phyloP scores from a whole-genome alignment of 2,113 vertebrate species.

The Zapus hudsonius region DNA sequence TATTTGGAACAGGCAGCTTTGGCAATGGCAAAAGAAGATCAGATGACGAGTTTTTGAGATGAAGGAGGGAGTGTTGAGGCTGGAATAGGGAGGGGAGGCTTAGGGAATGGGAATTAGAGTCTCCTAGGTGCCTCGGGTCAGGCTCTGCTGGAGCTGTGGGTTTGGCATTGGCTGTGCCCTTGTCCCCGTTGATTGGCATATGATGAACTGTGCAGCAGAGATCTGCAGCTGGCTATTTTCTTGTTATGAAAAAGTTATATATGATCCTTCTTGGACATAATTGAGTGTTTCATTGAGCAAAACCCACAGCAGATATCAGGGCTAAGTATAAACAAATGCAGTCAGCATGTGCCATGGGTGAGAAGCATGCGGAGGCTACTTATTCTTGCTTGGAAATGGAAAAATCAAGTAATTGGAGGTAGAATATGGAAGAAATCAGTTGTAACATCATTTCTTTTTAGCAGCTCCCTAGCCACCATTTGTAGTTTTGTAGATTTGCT shows the following conservation, averaged over 20 bases:
- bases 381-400: background rate
- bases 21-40: background rate
- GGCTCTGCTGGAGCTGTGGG: background rate
- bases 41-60: background rate
- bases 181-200: background rate
- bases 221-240: background rate
- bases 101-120: background rate
- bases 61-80: background rate
- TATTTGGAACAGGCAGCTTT: background rate
- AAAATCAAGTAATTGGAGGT: background rate
- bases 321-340: background rate
- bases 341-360: too few relatives aligned
- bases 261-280: conserved; percentile 5
- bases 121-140: background rate
- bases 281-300: background rate
- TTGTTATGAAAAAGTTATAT: conserved; percentile 23
- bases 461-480: background rate
- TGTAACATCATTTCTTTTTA: background rate
- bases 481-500: background rate
- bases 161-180: background rate
- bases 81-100: background rate
- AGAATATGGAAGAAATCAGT: background rate
- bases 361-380: background rate
- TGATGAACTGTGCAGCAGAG: conserved; percentile 13
- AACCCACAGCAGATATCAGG: background rate